A percentile compares a stretch with the other conserved stretches of the same genome.
Conservation (phyloP, 2,113 vertebrate species). For the Pyxicephalus adspersus region DNA sequence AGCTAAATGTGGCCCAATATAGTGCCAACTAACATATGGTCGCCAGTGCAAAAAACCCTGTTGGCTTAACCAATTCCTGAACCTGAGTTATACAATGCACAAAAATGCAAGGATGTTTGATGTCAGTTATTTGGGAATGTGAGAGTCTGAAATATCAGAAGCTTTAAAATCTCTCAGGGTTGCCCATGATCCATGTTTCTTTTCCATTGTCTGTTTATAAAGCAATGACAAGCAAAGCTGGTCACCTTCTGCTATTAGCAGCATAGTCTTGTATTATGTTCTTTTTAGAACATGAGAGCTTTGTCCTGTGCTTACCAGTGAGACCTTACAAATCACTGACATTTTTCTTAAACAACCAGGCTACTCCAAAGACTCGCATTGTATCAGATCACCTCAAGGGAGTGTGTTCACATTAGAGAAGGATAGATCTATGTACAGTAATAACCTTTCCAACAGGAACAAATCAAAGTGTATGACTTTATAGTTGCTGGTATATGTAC, state of each 20-base stretch:
- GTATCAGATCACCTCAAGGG: slow-evolving; percentile 28
- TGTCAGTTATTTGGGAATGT: background rate
- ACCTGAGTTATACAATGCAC: background rate
- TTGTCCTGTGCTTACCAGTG: slow-evolving; percentile 41
- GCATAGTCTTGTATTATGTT: slow-evolving; percentile 37
- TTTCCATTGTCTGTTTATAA: slow-evolving; percentile 19
- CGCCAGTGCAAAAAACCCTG: background rate
- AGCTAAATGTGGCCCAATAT: background rate
- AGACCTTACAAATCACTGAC: slow-evolving; percentile 46
- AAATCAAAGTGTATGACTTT: slow-evolving; percentile 49
- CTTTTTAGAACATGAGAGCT: slow-evolving; percentile 44
- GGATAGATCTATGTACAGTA: slow-evolving; percentile 37
- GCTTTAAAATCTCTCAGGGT: slow-evolving; percentile 12
- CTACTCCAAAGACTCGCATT: slow-evolving; percentile 17
- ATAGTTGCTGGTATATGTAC: slow-evolving; percentile 33
- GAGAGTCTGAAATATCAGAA: background rate
- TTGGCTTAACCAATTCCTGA: background rate
- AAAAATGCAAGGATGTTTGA: background rate
- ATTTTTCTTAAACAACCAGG: slow-evolving; percentile 48
- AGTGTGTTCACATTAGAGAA: slow-evolving; percentile 38
- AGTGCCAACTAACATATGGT: background rate
- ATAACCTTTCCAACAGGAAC: slow-evolving; percentile 43
- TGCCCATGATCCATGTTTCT: slow-evolving; percentile 15
- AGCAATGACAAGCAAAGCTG: slow-evolving; percentile 31
- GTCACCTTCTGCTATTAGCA: slow-evolving; percentile 41